Conservation (phyloP, 2,797 vertebrate genomes). For the Pampus argenteus region DNA sequence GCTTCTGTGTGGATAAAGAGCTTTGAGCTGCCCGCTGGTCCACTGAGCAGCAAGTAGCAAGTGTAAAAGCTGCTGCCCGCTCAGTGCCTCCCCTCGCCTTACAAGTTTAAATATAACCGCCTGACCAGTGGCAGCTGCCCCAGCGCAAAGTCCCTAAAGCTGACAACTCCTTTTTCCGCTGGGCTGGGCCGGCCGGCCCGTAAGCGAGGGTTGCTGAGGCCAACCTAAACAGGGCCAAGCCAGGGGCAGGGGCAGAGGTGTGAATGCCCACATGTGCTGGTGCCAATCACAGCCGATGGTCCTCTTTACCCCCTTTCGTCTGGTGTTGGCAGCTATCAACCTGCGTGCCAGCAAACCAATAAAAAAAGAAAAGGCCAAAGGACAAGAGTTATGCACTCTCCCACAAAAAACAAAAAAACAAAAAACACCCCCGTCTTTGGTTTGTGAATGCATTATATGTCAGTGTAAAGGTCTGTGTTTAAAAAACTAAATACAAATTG, state of each 20-base stretch:
- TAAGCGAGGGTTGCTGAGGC: slow-evolving; percentile 61
- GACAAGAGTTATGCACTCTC: slow-evolving; percentile 24
- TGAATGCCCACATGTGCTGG: slow-evolving; percentile 87
- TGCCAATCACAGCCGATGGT: slow-evolving; percentile 88
- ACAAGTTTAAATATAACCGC: slow-evolving; percentile 84
- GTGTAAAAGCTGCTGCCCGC: slow-evolving; percentile 78
- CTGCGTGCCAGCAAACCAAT: slow-evolving; percentile 47
- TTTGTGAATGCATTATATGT: slow-evolving; percentile 20
- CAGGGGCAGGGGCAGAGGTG: slow-evolving; percentile 71
- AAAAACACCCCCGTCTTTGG: slow-evolving; percentile 1
- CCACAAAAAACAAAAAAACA: too few relatives aligned
- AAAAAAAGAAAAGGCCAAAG: slow-evolving; percentile 55
- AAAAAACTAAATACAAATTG: slow-evolving; percentile 4
- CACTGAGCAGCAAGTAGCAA: slow-evolving; percentile 81
- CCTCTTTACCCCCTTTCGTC: slow-evolving; percentile 69
- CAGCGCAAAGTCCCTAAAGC: slow-evolving; percentile 82
- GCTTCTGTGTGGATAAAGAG: slow-evolving; percentile 83
- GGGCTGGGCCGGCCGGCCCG: slow-evolving; percentile 46
- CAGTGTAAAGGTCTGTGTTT: slow-evolving; percentile 1
- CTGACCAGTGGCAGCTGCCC: slow-evolving; percentile 82
- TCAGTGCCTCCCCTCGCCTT: slow-evolving; percentile 70
- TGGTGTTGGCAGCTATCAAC: slow-evolving; percentile 63
- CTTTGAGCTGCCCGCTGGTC: slow-evolving; percentile 74
- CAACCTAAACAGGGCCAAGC: slow-evolving; percentile 69
- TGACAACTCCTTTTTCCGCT: slow-evolving; percentile 81